These are phyloP conservation scores for Rhinoderma darwinii DNA, from an alignment of 2,113 vertebrate species.

Conservation along the genomic window DNA sequence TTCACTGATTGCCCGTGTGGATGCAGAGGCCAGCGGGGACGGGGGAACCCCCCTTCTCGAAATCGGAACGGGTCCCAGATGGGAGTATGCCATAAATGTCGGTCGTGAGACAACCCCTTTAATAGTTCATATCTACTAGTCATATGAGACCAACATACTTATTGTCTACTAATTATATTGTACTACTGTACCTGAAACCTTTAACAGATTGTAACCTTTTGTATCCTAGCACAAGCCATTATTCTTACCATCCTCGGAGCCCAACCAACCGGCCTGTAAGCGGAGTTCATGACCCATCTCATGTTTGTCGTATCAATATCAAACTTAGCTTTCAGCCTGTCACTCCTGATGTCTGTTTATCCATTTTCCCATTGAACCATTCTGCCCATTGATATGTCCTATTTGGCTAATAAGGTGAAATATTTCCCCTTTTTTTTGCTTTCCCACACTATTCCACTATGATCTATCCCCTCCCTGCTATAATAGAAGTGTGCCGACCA, in stretches of 20 bases:
- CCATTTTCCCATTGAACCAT: constrained; percentile 18
- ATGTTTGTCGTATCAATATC: constrained; percentile 50
- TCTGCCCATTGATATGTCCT: constrained; percentile 33
- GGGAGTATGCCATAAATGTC: too few relatives aligned
- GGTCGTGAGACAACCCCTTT: too few relatives aligned
- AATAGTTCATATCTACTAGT: not conserved
- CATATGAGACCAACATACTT: not conserved
- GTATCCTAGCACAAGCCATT: not conserved
- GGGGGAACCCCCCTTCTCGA: too few relatives aligned
- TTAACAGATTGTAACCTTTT: constrained; percentile 31
- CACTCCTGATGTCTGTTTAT: constrained; percentile 46
- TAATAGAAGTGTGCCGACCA: constrained; percentile 84
- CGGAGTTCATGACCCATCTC: constrained; percentile 37
- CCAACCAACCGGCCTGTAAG: not conserved
- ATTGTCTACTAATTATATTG: not conserved
- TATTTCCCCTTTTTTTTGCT: constrained; percentile 53
- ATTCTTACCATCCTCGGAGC: not conserved
- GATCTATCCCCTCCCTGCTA: constrained; percentile 69
- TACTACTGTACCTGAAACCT: constrained; percentile 12
- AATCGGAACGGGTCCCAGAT: too few relatives aligned
- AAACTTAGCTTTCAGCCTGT: constrained; percentile 37
- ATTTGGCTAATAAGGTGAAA: constrained; percentile 61
- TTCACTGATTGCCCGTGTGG: too few relatives aligned
- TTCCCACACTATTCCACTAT: constrained; percentile 77
- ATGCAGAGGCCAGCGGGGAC: too few relatives aligned